Percentiles rank a stretch among this genome's conserved stretches.
These are phyloP conservation scores for Strix occidentalis DNA, from an alignment of 2,797 vertebrate species.

Conservation along the genomic window DNA sequence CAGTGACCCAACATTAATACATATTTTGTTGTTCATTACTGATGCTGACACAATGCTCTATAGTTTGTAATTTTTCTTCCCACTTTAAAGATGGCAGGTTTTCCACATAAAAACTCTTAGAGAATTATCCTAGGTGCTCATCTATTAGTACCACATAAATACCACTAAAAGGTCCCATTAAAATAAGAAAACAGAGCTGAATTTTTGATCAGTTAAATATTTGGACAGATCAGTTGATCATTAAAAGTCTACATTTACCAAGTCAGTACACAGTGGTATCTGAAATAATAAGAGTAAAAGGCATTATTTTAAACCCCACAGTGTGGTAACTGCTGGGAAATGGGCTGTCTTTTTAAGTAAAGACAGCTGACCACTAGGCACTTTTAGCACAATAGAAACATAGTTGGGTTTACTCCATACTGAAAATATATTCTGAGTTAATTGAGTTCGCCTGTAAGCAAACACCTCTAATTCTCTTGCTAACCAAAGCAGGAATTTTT, in stretches of 20 bases:
- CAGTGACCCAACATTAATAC: not conserved
- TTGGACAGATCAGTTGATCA: constrained; percentile 12
- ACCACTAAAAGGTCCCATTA: not conserved
- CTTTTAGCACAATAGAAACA: not conserved
- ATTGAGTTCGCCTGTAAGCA: not conserved
- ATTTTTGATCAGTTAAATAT: constrained; percentile 28
- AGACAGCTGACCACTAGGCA: not conserved
- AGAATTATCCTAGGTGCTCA: not conserved
- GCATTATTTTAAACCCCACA: not conserved
- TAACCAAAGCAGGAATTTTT: constrained; percentile 23
- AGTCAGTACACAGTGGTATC: not conserved
- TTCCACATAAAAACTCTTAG: not conserved
- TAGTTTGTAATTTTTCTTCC: not conserved
- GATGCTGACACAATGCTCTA: not conserved
- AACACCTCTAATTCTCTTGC: constrained; percentile 12
- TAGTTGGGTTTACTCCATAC: not conserved
- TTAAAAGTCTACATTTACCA: not conserved
- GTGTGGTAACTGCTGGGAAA: constrained; percentile 38
- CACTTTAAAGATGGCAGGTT: not conserved
- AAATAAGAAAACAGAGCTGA: not conserved
- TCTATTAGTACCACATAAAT: not conserved
- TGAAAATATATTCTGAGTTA: constrained; percentile 30
- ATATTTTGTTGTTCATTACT: not conserved
- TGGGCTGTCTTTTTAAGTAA: not conserved
- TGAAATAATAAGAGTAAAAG: constrained; percentile 39